Conservation (phyloP, 2,113 vertebrate genomes). For the Microcebus tavaratra region DNA sequence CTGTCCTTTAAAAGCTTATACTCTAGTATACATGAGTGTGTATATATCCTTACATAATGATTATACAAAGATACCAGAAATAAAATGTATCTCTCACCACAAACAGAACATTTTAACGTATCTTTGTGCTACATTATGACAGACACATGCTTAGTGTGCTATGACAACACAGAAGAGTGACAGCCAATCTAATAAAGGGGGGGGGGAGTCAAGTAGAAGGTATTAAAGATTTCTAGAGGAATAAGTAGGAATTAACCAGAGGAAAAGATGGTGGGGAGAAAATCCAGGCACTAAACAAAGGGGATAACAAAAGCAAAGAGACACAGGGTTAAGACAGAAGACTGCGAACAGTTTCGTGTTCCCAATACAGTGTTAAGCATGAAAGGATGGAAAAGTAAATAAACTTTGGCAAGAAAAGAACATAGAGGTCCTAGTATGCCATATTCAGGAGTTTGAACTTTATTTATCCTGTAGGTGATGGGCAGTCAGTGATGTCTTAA, state of each 20-base stretch:
- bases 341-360: background rate
- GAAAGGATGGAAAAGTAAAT: background rate
- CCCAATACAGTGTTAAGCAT: background rate
- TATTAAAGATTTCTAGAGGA: constrained; percentile 17
- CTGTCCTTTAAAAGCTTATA: constrained; percentile 9
- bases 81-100: background rate
- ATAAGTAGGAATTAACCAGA: background rate
- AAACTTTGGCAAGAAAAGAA: background rate
- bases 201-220: background rate
- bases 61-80: background rate
- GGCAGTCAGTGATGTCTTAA: background rate
- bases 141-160: background rate
- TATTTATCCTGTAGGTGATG: background rate
- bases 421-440: background rate
- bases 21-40: background rate
- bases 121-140: background rate
- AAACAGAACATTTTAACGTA: background rate
- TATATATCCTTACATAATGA: background rate
- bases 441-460: background rate
- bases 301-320: background rate
- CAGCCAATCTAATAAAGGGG: background rate
- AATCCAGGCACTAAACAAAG: background rate
- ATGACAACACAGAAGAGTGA: background rate
- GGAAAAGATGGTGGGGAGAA: background rate
- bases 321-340: background rate